Base-by-base conservation (phyloP, 2,888 invertebrate species). In the Zaprionus obscuricornis region DNA sequence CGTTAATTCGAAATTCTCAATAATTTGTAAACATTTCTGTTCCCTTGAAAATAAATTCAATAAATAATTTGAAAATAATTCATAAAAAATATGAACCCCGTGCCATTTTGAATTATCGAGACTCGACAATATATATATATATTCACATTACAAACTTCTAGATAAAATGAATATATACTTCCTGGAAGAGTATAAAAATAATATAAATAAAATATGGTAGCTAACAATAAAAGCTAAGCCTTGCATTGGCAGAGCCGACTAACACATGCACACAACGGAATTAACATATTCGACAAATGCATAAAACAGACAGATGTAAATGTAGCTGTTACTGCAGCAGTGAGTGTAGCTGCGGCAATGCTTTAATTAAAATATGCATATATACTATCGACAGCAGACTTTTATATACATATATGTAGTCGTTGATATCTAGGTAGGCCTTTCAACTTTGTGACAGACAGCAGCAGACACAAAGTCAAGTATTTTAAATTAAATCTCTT, bases 301-400 rank as follows among this genome's bases (percentile, higher is more conserved):
- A 43, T 64, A 18, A 45, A 31, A 31, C 56, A 39, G 37, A 22
- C 43, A 37, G 27, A 14, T 47, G n/a, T 20, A 18, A 29, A 17
- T 34, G 42, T 34, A 47, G 26, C 43, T 49, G 43, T 24, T 33
- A 31, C 11, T 16, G 22, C 3, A 24, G 10, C 29, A 8, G 36
- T 26, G 60, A 17, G 10, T 37, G 47, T 8, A 10, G 7, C 10
- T 26, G 24, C 8, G 34, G 7, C 24, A 49, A 42, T 40, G 64
- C 45, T 70, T 76, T 73, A 78, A 84, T 78, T 84, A 74, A 79
- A 84, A 84, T 71, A 56, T 76, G 83, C 76, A 78, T 74, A 62
- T 51, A 33, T 65, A 72, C n/a, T n/a, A 63, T 60, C 40, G 39
- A 46, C 37, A 58, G 56, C 52, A 36, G n/a, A n/a, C n/a, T n/a